phyloP scores from a whole-genome alignment of 2,888 invertebrate genomes.

The Thymelicus lineola region DNA sequence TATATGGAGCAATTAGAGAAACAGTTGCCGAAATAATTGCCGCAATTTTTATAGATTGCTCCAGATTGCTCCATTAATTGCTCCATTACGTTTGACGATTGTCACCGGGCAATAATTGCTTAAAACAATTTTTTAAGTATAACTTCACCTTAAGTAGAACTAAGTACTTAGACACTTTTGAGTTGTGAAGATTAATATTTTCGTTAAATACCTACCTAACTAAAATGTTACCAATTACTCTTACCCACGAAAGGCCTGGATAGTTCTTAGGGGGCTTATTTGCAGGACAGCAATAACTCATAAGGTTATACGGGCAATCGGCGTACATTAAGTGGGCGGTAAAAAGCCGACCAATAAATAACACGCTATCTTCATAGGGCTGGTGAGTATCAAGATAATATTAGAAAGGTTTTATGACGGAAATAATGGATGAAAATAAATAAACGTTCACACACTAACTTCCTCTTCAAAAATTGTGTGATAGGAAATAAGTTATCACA shows the following conservation, averaged over 20 bases:
- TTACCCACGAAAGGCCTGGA: not conserved
- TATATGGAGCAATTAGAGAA: too few relatives aligned
- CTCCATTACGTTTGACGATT: too few relatives aligned
- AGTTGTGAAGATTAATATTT: too few relatives aligned
- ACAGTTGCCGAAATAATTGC: too few relatives aligned
- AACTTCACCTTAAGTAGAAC: too few relatives aligned
- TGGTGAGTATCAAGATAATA: constrained; percentile 5
- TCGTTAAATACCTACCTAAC: not conserved
- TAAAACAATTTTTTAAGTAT: too few relatives aligned
- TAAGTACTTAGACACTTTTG: too few relatives aligned
- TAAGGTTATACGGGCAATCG: constrained; percentile 33
- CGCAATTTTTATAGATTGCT: too few relatives aligned
- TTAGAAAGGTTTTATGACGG: not conserved
- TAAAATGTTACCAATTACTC: constrained; percentile 5
- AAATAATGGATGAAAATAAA: not conserved
- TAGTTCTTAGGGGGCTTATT: constrained; percentile 22
- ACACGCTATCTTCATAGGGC: constrained; percentile 39
- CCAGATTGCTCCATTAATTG: too few relatives aligned
- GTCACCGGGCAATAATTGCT: too few relatives aligned
- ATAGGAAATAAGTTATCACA: too few relatives aligned
- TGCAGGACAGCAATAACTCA: constrained; percentile 32
- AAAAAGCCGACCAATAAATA: constrained; percentile 44
- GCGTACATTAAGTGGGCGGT: constrained; percentile 41
- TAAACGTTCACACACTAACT: not conserved
- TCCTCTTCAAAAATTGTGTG: not conserved